Conservation (phyloP, 2,797 vertebrate species). For the Sebastes flavidus region DNA sequence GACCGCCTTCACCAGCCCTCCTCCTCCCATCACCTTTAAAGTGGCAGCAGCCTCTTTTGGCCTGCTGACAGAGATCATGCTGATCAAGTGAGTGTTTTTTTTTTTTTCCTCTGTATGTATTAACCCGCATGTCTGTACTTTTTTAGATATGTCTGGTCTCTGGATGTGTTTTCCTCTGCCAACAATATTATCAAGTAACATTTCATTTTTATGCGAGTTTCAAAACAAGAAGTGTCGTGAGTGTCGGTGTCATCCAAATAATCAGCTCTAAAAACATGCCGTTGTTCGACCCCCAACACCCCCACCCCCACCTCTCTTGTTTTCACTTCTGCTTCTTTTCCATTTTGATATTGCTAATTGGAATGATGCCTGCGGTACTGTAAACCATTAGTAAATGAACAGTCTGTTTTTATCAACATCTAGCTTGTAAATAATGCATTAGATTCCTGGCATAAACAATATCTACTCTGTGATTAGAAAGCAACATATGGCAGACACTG, state of each 20-base stretch:
- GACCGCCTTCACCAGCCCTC: conserved; percentile 58
- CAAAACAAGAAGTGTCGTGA: conserved; percentile 32
- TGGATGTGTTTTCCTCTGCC: conserved; percentile 20
- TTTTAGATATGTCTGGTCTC: background rate
- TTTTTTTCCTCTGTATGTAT: background rate
- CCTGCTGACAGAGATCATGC: conserved; percentile 65
- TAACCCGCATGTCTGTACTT: background rate
- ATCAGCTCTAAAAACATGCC: conserved; percentile 59
- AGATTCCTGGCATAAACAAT: conserved; percentile 90
- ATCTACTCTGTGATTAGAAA: conserved; percentile 78
- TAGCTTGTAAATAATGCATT: conserved; percentile 98
- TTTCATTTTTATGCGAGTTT: conserved; percentile 41
- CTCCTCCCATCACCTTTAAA: conserved; percentile 61
- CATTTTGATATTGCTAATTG: conserved; percentile 91
- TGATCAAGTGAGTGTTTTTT: conserved; percentile 69
- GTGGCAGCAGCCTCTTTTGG: conserved; percentile 69
- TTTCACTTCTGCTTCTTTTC: conserved; percentile 75
- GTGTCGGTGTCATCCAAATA: conserved; percentile 43
- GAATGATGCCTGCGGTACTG: conserved; percentile 91
- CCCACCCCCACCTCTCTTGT: background rate
- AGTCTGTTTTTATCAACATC: conserved; percentile 98
- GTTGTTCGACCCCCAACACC: conserved; percentile 25
- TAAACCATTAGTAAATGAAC: conserved; percentile 99
- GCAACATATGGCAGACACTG: conserved; percentile 51
- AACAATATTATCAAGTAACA: conserved; percentile 26